Evolutionary conservation across 53 echinoderm and acorn worm genomes (phyloP).

Genomic region (Zoroaster sp.): DNA sequence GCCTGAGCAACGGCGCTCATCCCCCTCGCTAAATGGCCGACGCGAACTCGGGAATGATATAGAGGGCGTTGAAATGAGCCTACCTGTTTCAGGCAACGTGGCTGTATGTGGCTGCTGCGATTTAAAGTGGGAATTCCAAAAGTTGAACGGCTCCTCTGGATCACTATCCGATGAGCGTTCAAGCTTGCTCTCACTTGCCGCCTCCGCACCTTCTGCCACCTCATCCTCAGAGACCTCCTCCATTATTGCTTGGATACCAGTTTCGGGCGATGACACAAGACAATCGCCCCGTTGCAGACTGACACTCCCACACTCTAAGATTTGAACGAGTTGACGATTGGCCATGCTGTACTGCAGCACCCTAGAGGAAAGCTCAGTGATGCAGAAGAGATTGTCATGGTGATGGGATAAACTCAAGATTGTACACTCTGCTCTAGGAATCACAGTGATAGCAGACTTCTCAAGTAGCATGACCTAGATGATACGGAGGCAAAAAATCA

Average conservation of each 20-base stretch:
- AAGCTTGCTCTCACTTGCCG: neutral
- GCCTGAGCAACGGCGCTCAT: neutral
- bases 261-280: neutral
- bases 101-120: too few relatives aligned
- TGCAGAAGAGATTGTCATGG: slow-evolving; percentile 68
- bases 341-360: slow-evolving; percentile 66
- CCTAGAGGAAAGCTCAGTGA: slow-evolving; percentile 43
- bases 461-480: slow-evolving; percentile 30
- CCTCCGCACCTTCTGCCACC: neutral
- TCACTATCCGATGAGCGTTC: neutral
- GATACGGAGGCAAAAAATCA: neutral
- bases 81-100: neutral
- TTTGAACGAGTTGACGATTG: slow-evolving; percentile 27
- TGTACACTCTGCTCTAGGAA: neutral
- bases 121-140: neutral
- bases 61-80: neutral
- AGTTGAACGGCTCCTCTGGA: neutral
- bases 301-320: slow-evolving; percentile 48
- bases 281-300: slow-evolving; percentile 10
- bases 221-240: neutral
- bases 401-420: slow-evolving; percentile 49
- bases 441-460: slow-evolving; percentile 31
- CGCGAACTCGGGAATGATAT: neutral
- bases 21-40: neutral
- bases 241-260: neutral